A percentile compares a stretch with the other conserved stretches of the same genome.
Evolutionary conservation across 2,888 invertebrate genomes (phyloP).

Genomic region (Dascillus cervinus): DNA sequence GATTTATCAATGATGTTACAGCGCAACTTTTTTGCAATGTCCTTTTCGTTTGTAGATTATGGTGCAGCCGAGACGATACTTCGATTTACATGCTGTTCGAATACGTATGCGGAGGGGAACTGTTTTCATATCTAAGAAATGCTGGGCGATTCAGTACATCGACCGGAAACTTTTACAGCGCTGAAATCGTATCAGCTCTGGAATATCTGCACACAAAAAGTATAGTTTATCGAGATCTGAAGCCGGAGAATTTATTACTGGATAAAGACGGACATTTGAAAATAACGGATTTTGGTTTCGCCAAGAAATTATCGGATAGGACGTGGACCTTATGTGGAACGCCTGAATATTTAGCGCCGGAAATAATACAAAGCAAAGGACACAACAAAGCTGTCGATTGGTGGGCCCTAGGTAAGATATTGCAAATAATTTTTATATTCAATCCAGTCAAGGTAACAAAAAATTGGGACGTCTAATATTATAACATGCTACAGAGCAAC

Average conservation of each 20-base stretch:
- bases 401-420: slow-evolving; percentile 93
- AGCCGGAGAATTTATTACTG: slow-evolving; percentile 89
- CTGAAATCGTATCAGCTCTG: slow-evolving; percentile 89
- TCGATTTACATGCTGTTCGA: slow-evolving; percentile 97
- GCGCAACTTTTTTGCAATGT: background rate
- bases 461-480: too few species aligned
- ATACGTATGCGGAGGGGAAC: slow-evolving; percentile 93
- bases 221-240: slow-evolving; percentile 83
- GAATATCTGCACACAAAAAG: slow-evolving; percentile 88
- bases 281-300: slow-evolving; percentile 97
- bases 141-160: slow-evolving; percentile 83
- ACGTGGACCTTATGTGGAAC: slow-evolving; percentile 97
- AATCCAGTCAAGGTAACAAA: too few species aligned
- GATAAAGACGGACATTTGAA: slow-evolving; percentile 92
- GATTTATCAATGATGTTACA: too few species aligned
- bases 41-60: slow-evolving; percentile 55
- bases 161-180: slow-evolving; percentile 85
- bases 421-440: too few species aligned
- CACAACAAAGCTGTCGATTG: slow-evolving; percentile 98
- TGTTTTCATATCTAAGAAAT: slow-evolving; percentile 91
- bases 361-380: slow-evolving; percentile 96
- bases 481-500: too few species aligned
- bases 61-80: slow-evolving; percentile 84
- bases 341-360: slow-evolving; percentile 94
- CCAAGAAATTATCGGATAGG: slow-evolving; percentile 87